Evolutionary conservation across 2,797 vertebrate species (phyloP), one percentile per base, ranked within the genome.

Genomic region (Huso huso): DNA sequence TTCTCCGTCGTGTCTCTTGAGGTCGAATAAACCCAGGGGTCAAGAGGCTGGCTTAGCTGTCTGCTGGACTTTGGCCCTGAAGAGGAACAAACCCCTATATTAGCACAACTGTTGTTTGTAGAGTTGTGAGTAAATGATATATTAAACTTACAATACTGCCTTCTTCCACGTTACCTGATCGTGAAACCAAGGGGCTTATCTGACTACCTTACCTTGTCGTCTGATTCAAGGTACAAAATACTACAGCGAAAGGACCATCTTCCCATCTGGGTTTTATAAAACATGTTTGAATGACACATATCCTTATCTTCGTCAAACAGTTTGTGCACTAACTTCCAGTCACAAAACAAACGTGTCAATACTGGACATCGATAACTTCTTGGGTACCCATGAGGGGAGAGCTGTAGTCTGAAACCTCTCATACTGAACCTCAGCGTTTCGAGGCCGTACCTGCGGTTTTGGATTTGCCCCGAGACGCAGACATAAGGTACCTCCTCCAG

Each of bases 221-320:
- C 12, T 53, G 8, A 53, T 53, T 53, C 8, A 53, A 8, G 52
- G 52, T 12, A 8, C 52, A 18, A 18, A 18, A 18, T 1, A 18
- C 15, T 18, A 18, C 1, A 18, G 15, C 15, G 15, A 18, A 18
- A 18, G 15, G 15, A 18, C 15, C 15, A 18, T 18, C 15, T 18
- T 18, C 15, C 15, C 15, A 18, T 18, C 15, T 18, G 15, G 4
- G 23, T 37, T 37, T 37, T 37, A 2, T 37, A 4, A 75, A 70
- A 57, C 58, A 62, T 60, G 68, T 62, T 68, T 71, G 67, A 66
- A 74, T 68, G 72, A 68, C 60, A 66, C 49, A 13, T 6, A 15
- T 37, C 10, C 15, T 7, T 59, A 60, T 11, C 63, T 51, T 13
- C 4, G 13, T 23, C 53, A 6, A n/a, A 58, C 12, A 58, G 13